Evolutionary conservation across 2,797 vertebrate species (phyloP).

Genomic region (Distichodus sexfasciatus): DNA sequence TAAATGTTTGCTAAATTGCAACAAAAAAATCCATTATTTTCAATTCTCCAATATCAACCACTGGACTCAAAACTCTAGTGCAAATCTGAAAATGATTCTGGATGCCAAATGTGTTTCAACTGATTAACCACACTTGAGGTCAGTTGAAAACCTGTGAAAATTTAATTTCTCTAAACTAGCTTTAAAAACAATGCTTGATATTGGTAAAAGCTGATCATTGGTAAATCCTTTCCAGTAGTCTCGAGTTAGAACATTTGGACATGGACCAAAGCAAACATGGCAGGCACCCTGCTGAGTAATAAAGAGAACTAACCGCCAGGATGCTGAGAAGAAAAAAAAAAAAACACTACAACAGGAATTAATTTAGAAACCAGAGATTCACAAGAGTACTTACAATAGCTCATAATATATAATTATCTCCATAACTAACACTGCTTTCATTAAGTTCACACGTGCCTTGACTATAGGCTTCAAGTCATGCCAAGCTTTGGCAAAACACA

Average conservation of each 20-base stretch:
- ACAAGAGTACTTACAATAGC: not conserved
- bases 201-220: not conserved
- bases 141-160: too few relatives aligned
- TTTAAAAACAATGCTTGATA: too few relatives aligned
- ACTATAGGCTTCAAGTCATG: not conserved
- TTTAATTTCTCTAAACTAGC: too few relatives aligned
- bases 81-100: too few relatives aligned
- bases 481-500: slow-evolving; percentile 2
- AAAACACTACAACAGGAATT: not conserved
- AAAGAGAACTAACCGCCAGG: not conserved
- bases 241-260: not conserved
- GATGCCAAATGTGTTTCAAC: too few relatives aligned
- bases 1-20: too few relatives aligned
- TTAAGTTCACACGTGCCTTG: not conserved
- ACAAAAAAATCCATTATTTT: too few relatives aligned
- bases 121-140: too few relatives aligned
- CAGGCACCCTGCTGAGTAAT: not conserved
- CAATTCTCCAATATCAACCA: too few relatives aligned
- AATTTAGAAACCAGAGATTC: not conserved
- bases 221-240: not conserved
- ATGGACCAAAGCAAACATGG: not conserved
- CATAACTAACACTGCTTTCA: not conserved
- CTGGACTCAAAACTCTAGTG: too few relatives aligned
- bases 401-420: not conserved
- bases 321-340: not conserved